Evolutionary conservation across 92 coral and sea anemone species (phyloP), one percentile per base, ranked within the genome.

Genomic region (Actinostola sp.): DNA sequence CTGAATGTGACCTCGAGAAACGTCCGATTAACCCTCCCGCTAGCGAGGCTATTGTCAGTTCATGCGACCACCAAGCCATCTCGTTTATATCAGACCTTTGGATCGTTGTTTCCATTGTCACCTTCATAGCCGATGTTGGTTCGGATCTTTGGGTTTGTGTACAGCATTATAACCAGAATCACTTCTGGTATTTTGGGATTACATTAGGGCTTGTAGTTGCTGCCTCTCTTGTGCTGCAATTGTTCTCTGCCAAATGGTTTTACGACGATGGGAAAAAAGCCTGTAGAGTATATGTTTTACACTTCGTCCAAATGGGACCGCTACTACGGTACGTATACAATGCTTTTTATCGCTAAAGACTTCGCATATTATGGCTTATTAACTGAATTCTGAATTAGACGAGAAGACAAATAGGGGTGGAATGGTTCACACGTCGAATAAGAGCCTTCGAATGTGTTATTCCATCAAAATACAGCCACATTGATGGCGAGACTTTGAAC

Each of bases 241-340:
- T 91, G 28, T 91, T 87, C 67, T 91, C 74, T 12, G 79, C 83
- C 1, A 83, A 87, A 52, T 91, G 97, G 97, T 89, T 79, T 59
- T 70, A 72, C 56, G 97, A 91, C 35, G 92, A 91, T 69, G 78
- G 88, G 28, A 86, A 76, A 29, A 71, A 58, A 25, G 28, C 61
- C 12, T 81, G 78, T 59, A 45, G 48, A 32, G 77, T 70, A 3
- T 72, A 63, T 64, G 16, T 84, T 17, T 32, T 87, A 9, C 97
- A 91, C 73, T 26, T 87, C 35, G 21, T 87, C 14, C 97, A 91
- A 45, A 65, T 90, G 36, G 97, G 97, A 21, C 97, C 92, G 0
- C 58, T 91, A n/a, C 30, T 49, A 61, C 82, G 97, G 97, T 91
- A 87, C 30, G 83, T 38, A n/a, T n/a, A n/a, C 4, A 72, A 5